A percentile compares a stretch with the other conserved stretches of the same genome.
Conservation (phyloP, 2,888 invertebrate genomes). For the Kuschelorhynchus macadamiae region DNA sequence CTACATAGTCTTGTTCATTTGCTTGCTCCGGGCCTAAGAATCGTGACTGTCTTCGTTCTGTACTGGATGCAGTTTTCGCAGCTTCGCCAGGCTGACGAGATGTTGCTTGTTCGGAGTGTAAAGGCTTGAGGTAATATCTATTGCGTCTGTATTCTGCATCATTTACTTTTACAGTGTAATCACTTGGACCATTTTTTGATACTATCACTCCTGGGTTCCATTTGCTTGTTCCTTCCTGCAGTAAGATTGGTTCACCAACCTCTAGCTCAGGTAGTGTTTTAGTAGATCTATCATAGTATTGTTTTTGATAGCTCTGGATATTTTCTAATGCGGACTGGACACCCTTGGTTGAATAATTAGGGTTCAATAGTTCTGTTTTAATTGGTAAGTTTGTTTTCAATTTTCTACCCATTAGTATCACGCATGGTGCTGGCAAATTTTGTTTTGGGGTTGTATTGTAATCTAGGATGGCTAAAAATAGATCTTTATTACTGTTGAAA, state of each 20-base stretch:
- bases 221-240: conserved; percentile 3
- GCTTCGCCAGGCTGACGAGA: too few species aligned
- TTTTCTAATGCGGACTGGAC: neutral
- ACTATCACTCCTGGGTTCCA: neutral
- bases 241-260: neutral
- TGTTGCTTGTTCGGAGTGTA: too few species aligned
- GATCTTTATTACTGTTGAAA: conserved; percentile 47
- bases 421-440: neutral
- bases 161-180: conserved; percentile 4
- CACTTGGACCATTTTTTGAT: neutral
- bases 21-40: too few species aligned
- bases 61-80: too few species aligned
- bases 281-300: neutral
- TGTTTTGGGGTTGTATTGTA: neutral
- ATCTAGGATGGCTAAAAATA: conserved; percentile 37
- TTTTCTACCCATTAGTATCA: neutral
- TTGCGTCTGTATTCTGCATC: conserved; percentile 6
- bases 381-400: neutral
- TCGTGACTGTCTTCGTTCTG: too few species aligned
- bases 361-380: neutral
- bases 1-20: too few species aligned
- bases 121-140: neutral
- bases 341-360: neutral
- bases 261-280: neutral
- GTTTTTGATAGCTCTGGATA: neutral